phyloP scores from a whole-genome alignment of 2,797 vertebrate genomes.

The Acrocephalus scirpaceus region DNA sequence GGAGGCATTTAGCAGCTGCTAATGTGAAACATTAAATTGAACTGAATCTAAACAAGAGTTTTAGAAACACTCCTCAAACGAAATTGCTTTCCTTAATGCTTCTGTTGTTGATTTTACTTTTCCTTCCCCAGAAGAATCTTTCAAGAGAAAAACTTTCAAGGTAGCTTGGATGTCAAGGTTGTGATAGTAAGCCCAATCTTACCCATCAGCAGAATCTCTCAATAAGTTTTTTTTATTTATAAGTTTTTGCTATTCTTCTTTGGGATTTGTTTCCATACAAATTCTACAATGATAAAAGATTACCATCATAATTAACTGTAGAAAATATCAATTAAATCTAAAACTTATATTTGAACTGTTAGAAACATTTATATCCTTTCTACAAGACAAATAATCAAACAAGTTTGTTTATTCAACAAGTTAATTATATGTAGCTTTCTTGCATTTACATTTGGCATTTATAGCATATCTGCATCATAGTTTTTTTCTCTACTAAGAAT shows the following conservation, averaged over 20 bases:
- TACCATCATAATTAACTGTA: not conserved
- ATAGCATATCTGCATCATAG: not conserved
- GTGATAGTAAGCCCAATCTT: not conserved
- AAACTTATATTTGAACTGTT: not conserved
- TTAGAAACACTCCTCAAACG: not conserved
- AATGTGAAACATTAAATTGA: slow-evolving; percentile 51
- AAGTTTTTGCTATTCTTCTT: not conserved
- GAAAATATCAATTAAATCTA: not conserved
- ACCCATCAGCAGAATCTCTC: not conserved
- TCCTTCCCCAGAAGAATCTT: not conserved
- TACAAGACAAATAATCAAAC: not conserved
- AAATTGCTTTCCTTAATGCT: slow-evolving; percentile 24
- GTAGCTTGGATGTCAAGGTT: not conserved
- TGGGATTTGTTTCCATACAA: not conserved
- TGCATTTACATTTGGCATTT: not conserved
- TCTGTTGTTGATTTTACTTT: not conserved
- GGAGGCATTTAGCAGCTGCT: slow-evolving; percentile 40
- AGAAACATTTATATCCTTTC: not conserved
- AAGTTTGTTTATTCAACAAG: not conserved
- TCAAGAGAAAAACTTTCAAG: not conserved
- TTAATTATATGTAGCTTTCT: not conserved
- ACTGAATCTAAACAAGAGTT: slow-evolving; percentile 42
- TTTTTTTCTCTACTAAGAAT: not conserved
- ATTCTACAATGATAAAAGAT: not conserved
- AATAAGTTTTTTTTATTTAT: not conserved